phyloP scores from a whole-genome alignment of 2,113 vertebrate genomes.

The Eurystomus gularis region DNA sequence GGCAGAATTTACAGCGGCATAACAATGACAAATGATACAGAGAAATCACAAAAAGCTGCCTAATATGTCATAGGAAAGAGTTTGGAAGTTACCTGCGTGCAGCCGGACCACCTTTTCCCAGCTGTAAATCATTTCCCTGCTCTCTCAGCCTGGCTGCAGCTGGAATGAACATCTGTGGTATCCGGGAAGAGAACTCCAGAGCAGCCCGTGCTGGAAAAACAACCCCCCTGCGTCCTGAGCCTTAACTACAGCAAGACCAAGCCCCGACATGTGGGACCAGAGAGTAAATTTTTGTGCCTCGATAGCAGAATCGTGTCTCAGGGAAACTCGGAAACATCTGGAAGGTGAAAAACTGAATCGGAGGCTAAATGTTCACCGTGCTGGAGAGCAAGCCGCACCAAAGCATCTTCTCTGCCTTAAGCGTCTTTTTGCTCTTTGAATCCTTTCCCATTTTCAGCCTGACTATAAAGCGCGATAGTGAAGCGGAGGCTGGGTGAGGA shows the following conservation, averaged over 20 bases:
- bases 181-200: too few species aligned
- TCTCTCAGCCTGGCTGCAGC: background rate
- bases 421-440: background rate
- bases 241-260: background rate
- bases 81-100: background rate
- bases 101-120: background rate
- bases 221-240: background rate
- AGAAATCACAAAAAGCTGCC: background rate
- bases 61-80: background rate
- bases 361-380: fast-evolving
- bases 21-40: background rate
- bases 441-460: too few species aligned
- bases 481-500: background rate
- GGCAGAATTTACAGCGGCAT: background rate
- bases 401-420: background rate
- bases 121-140: background rate
- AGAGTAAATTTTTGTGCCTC: background rate
- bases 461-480: fast-evolving
- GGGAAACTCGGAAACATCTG: background rate
- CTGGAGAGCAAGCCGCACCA: background rate
- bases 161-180: background rate
- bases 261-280: background rate
- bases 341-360: background rate
- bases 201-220: background rate
- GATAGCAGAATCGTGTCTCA: background rate